Percentiles rank a stretch among this genome's conserved stretches.
Evolutionary conservation across 1,140 invertebrate species (phyloP).

Genomic region (Drosophila fuyamai): DNA sequence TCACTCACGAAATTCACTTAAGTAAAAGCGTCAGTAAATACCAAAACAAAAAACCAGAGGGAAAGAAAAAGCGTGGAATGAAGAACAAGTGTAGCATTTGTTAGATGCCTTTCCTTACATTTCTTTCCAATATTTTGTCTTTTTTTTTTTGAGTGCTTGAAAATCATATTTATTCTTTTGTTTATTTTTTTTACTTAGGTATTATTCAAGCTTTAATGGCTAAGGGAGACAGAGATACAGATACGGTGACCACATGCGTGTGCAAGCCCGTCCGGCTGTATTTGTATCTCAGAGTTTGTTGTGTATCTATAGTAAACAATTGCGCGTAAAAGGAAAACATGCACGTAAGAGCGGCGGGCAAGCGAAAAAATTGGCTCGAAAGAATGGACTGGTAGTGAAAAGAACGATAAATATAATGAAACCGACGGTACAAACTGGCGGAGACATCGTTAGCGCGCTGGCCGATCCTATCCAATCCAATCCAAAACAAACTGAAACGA

Average conservation of each 20-base stretch:
- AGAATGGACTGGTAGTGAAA: slow-evolving; percentile 44
- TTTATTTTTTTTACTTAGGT: slow-evolving; percentile 63
- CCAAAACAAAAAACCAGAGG: slow-evolving; percentile 36
- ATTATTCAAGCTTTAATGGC: slow-evolving; percentile 73
- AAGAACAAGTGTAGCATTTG: slow-evolving; percentile 58
- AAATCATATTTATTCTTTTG: slow-evolving; percentile 38
- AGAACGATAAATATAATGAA: slow-evolving; percentile 40
- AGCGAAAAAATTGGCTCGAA: slow-evolving; percentile 59
- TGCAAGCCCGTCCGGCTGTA: slow-evolving; percentile 28
- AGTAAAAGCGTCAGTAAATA: slow-evolving; percentile 58
- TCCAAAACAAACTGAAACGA: slow-evolving; percentile 38
- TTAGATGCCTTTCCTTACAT: slow-evolving; percentile 52
- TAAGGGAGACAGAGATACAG: slow-evolving; percentile 31
- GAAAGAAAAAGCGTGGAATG: slow-evolving; percentile 10
- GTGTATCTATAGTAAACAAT: slow-evolving; percentile 78
- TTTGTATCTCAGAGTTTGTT: slow-evolving; percentile 64
- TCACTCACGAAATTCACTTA: slow-evolving; percentile 62
- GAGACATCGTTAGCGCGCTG: slow-evolving; percentile 54
- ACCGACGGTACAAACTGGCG: slow-evolving; percentile 15
- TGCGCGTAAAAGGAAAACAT: slow-evolving; percentile 77
- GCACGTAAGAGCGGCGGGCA: slow-evolving; percentile 61
- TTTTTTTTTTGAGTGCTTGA: slow-evolving; percentile 18
- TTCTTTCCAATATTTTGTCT: slow-evolving; percentile 13
- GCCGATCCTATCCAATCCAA: slow-evolving; percentile 29
- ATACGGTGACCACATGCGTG: slow-evolving; percentile 27